A percentile compares a stretch with the other conserved stretches of the same genome.
Conservation (phyloP, 2,797 vertebrate genomes). For the Acanthurus tractus region DNA sequence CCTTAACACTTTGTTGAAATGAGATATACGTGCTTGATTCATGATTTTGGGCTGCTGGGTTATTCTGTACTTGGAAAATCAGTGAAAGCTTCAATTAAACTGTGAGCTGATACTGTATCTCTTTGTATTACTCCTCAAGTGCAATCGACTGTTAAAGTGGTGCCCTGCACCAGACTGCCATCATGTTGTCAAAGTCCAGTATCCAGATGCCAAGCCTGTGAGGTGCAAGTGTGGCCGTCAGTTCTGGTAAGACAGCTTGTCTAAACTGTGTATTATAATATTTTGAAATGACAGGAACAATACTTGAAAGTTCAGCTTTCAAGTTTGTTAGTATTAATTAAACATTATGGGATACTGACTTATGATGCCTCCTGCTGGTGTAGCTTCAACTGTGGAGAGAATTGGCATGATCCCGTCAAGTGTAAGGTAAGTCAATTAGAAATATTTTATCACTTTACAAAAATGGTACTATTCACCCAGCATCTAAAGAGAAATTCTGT, state of each 20-base stretch:
- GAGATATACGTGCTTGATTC: slow-evolving; percentile 6
- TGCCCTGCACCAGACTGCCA: slow-evolving; percentile 99
- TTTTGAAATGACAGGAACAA: not conserved
- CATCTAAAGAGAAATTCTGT: not conserved
- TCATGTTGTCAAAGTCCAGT: slow-evolving; percentile 99
- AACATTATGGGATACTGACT: slow-evolving; percentile 14
- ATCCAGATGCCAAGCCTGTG: slow-evolving; percentile 99
- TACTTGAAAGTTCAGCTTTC: not conserved
- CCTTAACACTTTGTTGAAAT: not conserved
- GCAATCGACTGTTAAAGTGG: slow-evolving; percentile 99
- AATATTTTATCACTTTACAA: not conserved
- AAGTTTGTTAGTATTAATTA: not conserved
- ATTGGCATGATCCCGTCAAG: slow-evolving; percentile 99
- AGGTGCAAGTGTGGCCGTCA: slow-evolving; percentile 99
- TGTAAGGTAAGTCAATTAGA: slow-evolving; percentile 91
- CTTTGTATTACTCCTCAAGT: slow-evolving; percentile 80
- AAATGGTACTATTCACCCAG: not conserved
- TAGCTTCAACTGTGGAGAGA: slow-evolving; percentile 99
- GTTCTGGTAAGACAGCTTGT: slow-evolving; percentile 91
- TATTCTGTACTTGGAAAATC: slow-evolving; percentile 5
- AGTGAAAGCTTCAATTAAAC: not conserved
- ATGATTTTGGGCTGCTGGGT: slow-evolving; percentile 18
- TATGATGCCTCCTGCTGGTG: slow-evolving; percentile 54
- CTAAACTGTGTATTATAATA: not conserved
- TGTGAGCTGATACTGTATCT: not conserved